Percentiles rank a stretch among this genome's conserved stretches.
phyloP scores from a whole-genome alignment of 2,888 invertebrate species.

The Netelia virgata region DNA sequence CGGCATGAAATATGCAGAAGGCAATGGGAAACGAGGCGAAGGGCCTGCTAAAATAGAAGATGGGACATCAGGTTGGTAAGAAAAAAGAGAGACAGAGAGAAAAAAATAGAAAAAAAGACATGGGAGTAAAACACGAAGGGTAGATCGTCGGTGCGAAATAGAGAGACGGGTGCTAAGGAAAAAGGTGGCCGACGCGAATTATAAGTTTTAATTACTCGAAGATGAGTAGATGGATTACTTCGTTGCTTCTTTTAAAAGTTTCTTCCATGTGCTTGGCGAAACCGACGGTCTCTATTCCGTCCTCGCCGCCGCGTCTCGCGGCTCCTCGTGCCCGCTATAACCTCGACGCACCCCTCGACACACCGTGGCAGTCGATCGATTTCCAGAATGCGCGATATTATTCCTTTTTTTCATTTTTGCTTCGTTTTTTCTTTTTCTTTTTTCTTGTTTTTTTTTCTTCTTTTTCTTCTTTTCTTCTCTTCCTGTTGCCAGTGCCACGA shows the following conservation, averaged over 20 bases:
- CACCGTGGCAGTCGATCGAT: slow-evolving; percentile 61
- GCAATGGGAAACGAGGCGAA: slow-evolving; percentile 60
- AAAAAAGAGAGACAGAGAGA: slow-evolving; percentile 15
- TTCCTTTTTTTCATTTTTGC: slow-evolving; percentile 57
- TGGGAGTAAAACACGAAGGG: slow-evolving; percentile 37
- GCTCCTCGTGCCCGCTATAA: no score
- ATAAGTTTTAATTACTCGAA: slow-evolving; percentile 83
- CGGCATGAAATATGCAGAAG: slow-evolving; percentile 79
- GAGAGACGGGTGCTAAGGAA: slow-evolving; percentile 44
- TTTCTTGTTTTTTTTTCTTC: slow-evolving; percentile 69
- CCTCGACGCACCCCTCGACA: slow-evolving; percentile 13
- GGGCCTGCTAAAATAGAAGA: slow-evolving; percentile 28
- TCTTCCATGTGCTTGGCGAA: slow-evolving; percentile 50
- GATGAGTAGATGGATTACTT: slow-evolving; percentile 82
- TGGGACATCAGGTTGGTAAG: background rate
- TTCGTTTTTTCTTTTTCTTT: slow-evolving; percentile 67
- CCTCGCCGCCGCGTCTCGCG: no score
- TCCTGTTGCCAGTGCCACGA: background rate
- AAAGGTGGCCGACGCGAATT: slow-evolving; percentile 77
- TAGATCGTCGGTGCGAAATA: slow-evolving; percentile 49
- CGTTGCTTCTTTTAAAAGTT: slow-evolving; percentile 73
- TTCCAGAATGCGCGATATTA: slow-evolving; percentile 70
- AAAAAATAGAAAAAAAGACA: slow-evolving; percentile 3
- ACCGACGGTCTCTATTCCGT: slow-evolving; percentile 40
- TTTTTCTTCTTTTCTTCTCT: slow-evolving; percentile 3